Evolutionary conservation across 2,797 vertebrate genomes (phyloP), one percentile per base, ranked within the genome.

Genomic region (Sandelia bainsii): DNA sequence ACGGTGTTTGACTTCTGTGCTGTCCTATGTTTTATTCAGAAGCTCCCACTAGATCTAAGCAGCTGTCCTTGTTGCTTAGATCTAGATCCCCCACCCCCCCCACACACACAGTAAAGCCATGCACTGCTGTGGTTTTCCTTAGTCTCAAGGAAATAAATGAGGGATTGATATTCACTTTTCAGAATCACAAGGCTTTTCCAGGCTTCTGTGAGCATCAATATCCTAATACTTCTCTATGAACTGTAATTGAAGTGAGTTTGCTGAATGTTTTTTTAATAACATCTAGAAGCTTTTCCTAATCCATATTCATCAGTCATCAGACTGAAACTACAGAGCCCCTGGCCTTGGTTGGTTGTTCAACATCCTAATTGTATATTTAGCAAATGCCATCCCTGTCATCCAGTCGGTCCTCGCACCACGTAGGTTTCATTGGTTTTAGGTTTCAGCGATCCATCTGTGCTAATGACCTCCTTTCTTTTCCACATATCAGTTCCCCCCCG

Each of bases 401-500:
- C 3, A 37, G 23, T 60, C 54, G 8, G 27, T 73, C 48, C 12
- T 22, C 45, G 32, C 42, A 34, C 50, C 11, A 19, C 52, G 44
- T 63, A 59, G 58, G 62, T 80, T 66, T 90, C 75, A 44, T 63
- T 57, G 58, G 62, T 81, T 66, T 90, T 73, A 42, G 11, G 61
- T 91, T 86, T 84, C 81, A 52, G 13, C 74, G 59, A 58, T 82
- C 80, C 66, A 63, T 77, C 71, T 77, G 62, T 83, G 60, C 68
- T 85, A 78, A 90, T 83, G 45, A 51, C 59, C 32, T 70, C 39
- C 19, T 71, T 62, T 85, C 62, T 84, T 46, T 45, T 71, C 29
- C 56, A 57, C 51, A 16, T 59, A 63, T 68, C 88, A 98, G 97
- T 97, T 93, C 93, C 96, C 91, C 95, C 97, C 92, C 96, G 97